These are phyloP conservation scores for Loripinus fragilis DNA, from an alignment of 2,888 invertebrate genomes.

Conservation along the genomic window DNA sequence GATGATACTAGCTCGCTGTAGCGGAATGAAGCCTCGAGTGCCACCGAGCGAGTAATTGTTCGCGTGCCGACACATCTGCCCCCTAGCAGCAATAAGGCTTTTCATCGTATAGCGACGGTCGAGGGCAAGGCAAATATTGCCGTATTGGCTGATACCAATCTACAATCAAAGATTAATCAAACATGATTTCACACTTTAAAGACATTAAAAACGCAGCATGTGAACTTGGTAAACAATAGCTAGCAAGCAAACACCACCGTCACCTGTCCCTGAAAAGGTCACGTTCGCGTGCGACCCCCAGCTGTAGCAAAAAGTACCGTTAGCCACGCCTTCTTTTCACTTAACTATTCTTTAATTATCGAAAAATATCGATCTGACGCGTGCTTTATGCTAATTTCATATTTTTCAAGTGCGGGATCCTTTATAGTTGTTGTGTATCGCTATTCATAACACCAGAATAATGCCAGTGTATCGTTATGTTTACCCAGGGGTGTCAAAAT, in stretches of 20 bases:
- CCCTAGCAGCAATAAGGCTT: constrained; percentile 15
- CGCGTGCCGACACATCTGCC: constrained; percentile 61
- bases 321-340: constrained; percentile 20
- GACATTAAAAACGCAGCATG: constrained; percentile 21
- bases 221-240: constrained; percentile 7
- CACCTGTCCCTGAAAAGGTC: constrained; percentile 46
- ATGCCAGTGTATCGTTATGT: constrained; percentile 15
- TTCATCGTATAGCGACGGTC: constrained; percentile 13
- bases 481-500: constrained; percentile 19
- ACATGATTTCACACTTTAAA: constrained; percentile 38
- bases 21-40: constrained; percentile 11
- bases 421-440: constrained; percentile 31
- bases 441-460: constrained; percentile 15
- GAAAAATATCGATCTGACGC: constrained; percentile 39
- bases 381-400: constrained; percentile 43
- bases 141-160: constrained; percentile 10
- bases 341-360: constrained; percentile 22
- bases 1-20: constrained; percentile 5
- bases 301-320: constrained; percentile 18
- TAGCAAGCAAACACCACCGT: constrained; percentile 4
- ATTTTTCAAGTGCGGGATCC: constrained; percentile 13
- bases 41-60: constrained; percentile 48
- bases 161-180: constrained; percentile 17
- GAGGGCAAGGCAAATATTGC: constrained; percentile 9
- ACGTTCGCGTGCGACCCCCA: constrained; percentile 32